Conservation (phyloP, 2,113 vertebrate genomes). For the Eretmochelys imbricata region DNA sequence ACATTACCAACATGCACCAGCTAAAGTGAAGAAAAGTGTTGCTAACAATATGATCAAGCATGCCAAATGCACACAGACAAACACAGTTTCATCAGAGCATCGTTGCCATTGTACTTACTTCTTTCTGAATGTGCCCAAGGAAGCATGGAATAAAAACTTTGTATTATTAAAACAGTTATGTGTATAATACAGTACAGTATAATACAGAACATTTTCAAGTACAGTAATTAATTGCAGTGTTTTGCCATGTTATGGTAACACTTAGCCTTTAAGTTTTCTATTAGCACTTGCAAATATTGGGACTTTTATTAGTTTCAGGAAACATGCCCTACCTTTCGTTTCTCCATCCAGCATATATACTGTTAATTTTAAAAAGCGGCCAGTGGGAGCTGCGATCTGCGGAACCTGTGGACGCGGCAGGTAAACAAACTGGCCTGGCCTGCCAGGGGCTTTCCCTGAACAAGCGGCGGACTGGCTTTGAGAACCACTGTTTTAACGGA, state of each 20-base stretch:
- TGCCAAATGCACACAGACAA: conserved; percentile 69
- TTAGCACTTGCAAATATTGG: background rate
- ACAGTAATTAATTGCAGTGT: background rate
- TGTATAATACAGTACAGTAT: conserved; percentile 58
- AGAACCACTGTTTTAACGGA: background rate
- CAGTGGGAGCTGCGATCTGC: no score
- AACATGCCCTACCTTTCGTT: background rate
- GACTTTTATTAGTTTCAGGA: background rate
- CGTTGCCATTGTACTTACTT: conserved; percentile 62
- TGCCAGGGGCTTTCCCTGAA: no score
- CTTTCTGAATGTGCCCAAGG: conserved; percentile 77
- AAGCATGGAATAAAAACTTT: conserved; percentile 78
- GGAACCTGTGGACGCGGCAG: no score
- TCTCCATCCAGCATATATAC: background rate
- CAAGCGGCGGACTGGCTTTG: no score
- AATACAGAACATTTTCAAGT: conserved; percentile 4
- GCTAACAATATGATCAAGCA: conserved; percentile 56
- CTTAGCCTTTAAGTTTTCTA: background rate
- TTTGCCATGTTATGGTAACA: background rate
- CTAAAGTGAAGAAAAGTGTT: conserved; percentile 68
- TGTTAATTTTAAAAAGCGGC: background rate
- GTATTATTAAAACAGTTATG: conserved; percentile 67
- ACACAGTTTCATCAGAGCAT: conserved; percentile 55
- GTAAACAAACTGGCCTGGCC: no score
- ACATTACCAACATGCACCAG: conserved; percentile 42